Evolutionary conservation across 1,140 invertebrate species (phyloP).

Genomic region (Drosophila takahashii): DNA sequence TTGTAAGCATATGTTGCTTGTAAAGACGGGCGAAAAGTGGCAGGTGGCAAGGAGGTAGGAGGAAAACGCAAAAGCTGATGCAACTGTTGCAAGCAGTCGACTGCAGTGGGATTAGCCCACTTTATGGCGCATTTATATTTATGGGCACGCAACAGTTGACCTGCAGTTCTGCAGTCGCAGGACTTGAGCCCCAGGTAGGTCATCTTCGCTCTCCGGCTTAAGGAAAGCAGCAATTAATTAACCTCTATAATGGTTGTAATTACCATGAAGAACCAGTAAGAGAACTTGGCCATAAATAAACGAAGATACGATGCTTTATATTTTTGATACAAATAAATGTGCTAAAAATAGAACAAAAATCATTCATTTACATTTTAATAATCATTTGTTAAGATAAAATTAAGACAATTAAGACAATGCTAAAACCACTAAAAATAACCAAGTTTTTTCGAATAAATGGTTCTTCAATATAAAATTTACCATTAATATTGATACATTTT

Average conservation of each 20-base stretch:
- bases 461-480: no score
- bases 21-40: slow-evolving; percentile 11
- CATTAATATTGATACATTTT: no score
- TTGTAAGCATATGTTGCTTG: slow-evolving; percentile 4
- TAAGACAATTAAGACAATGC: no score
- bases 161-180: slow-evolving; percentile 11
- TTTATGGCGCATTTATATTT: slow-evolving; percentile 64
- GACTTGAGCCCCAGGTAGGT: slow-evolving; percentile 40
- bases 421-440: no score
- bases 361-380: no score
- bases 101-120: slow-evolving; percentile 54
- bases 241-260: neutral
- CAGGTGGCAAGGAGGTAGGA: slow-evolving; percentile 9
- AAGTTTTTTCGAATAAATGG: no score
- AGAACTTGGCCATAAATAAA: no score
- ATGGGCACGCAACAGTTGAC: slow-evolving; percentile 62
- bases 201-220: neutral
- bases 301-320: no score
- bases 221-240: neutral
- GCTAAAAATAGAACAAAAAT: no score
- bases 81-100: slow-evolving; percentile 55
- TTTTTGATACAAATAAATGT: no score
- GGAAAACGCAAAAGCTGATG: slow-evolving; percentile 60
- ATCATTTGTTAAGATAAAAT: no score
- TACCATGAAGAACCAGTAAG: neutral